These are phyloP conservation scores for Colistium nudipinnis DNA, from an alignment of 2,113 vertebrate species.

Conservation along the genomic window DNA sequence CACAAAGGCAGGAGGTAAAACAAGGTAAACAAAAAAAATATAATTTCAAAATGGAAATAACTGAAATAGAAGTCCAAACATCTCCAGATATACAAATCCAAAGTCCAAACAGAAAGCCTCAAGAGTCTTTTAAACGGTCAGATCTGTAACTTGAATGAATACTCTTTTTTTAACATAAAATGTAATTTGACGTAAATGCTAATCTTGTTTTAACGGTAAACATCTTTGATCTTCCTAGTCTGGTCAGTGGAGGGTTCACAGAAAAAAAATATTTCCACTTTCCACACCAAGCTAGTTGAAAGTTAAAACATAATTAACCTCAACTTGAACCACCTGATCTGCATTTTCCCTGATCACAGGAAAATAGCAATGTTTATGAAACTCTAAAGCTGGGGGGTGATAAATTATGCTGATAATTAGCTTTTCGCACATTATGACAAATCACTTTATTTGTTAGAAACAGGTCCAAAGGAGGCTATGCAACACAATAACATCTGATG, in stretches of 20 bases:
- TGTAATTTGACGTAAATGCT: no score
- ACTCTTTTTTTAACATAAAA: no score
- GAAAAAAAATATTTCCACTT: conserved; percentile 21
- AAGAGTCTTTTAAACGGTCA: no score
- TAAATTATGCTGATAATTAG: conserved; percentile 17
- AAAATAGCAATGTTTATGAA: conserved; percentile 8
- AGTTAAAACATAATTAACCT: conserved; percentile 29
- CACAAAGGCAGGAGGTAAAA: no score
- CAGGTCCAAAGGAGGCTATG: neutral
- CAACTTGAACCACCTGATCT: conserved; percentile 27
- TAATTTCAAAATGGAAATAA: no score
- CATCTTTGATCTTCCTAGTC: conserved; percentile 36
- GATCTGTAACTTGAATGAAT: no score
- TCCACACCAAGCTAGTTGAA: neutral
- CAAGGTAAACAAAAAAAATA: no score
- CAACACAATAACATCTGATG: neutral
- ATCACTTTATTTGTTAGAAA: neutral
- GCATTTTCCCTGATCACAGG: conserved; percentile 15
- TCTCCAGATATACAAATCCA: no score
- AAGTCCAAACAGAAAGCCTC: no score
- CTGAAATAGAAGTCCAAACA: no score
- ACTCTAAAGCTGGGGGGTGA: conserved; percentile 5
- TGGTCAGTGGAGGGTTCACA: conserved; percentile 38
- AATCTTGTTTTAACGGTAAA: no score
- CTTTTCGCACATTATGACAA: conserved; percentile 6